Base-by-base conservation (phyloP, 2,113 vertebrate genomes). In the Paedocypris sp. region DNA sequence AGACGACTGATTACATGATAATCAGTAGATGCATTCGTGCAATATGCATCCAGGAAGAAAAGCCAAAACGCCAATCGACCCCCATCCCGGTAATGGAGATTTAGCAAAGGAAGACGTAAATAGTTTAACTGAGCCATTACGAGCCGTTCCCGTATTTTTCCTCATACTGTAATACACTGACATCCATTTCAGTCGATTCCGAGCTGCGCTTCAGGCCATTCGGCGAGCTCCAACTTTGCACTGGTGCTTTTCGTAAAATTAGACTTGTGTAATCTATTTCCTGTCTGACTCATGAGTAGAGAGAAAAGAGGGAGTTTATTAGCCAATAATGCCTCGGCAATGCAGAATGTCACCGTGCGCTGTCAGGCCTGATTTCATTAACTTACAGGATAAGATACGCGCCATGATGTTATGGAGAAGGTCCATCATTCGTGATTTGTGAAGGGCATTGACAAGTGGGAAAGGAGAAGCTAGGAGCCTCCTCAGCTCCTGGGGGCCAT, bases 121-220 rank as follows among this genome's bases (percentile, higher is more conserved):
- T 76, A 64, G 71, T 78, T 85, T 86, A 84, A 68, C 61, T 57
- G 42, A 62, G 62, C 64, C 74, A 77, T 80, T 23, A 51, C 63
- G 66, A 67, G 49, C 67, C 60, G 39, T 39, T 56, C 46, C 53
- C 33, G 54, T 58, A 58, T 52, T 53, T 12, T 4, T 6, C 26
- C 19, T 15, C n/a, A n/a, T n/a, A n/a, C n/a, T n/a, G 42, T 43
- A 49, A 35, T 13, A 26, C 9, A 8, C 38, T 52, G 33, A 54
- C 15, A 41, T 11, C 41, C 57, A 28, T 32, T 56, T 45, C 8
- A 58, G 53, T 31, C 39, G 4, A 15, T 3, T 32, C 9, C 32
- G 13, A 20, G 47, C 45, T 67, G 39, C 59, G 13, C 51, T 61
- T 36, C 41, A 59, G 53, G 64, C 53, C 35, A 43, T 53, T 38